Percentiles rank a stretch among this genome's conserved stretches.
These are phyloP conservation scores for Aspidoscelis tigris DNA, from an alignment of 2,113 vertebrate species.

Conservation along the genomic window DNA sequence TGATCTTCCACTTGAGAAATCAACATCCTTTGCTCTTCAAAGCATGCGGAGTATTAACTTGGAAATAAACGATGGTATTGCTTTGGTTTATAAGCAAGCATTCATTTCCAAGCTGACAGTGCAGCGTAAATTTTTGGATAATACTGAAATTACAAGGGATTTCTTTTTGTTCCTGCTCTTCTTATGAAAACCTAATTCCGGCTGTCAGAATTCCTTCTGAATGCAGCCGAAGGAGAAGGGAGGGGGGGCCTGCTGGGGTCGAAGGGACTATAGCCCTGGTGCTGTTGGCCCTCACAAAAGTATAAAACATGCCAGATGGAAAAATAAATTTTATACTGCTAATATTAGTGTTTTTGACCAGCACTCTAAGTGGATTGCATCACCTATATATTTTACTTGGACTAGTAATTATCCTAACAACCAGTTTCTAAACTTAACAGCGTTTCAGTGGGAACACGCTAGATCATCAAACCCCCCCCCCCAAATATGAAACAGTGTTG, in stretches of 20 bases:
- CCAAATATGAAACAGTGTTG: no score
- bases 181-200: slow-evolving; percentile 53
- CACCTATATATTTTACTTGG: slow-evolving; percentile 57
- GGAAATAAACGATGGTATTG: slow-evolving; percentile 76
- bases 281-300: neutral
- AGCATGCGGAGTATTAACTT: slow-evolving; percentile 72
- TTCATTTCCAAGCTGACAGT: slow-evolving; percentile 83
- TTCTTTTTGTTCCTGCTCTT: slow-evolving; percentile 24
- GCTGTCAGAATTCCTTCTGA: slow-evolving; percentile 39
- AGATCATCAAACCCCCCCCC: neutral
- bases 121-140: slow-evolving; percentile 79
- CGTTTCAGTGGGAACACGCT: neutral
- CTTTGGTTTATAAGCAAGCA: slow-evolving; percentile 84
- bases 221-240: neutral
- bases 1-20: slow-evolving; percentile 82
- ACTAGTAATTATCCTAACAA: neutral
- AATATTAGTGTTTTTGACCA: slow-evolving; percentile 62
- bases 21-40: slow-evolving; percentile 80
- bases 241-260: neutral
- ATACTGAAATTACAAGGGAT: slow-evolving; percentile 45
- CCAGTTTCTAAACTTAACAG: neutral
- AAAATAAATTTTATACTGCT: slow-evolving; percentile 59
- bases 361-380: slow-evolving; percentile 33
- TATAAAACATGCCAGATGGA: slow-evolving; percentile 56
- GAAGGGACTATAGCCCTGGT: neutral